phyloP scores from a whole-genome alignment of 2,113 vertebrate species.

The Tamias sibiricus region DNA sequence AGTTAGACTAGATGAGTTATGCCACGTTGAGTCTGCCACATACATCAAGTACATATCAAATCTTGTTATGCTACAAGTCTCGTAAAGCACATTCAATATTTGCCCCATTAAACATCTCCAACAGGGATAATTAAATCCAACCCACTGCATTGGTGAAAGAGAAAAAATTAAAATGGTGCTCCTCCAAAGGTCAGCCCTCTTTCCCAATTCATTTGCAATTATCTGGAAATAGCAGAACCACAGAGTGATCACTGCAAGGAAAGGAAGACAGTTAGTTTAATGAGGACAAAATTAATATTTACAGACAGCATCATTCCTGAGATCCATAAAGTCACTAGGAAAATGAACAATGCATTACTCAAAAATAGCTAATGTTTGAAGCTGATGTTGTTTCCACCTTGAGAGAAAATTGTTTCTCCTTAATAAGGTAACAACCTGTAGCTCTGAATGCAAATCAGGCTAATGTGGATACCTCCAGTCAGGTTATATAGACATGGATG shows the following conservation, averaged over 20 bases:
- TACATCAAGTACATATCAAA: not conserved
- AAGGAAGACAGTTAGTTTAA: not conserved
- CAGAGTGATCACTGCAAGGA: conserved; percentile 23
- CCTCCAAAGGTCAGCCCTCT: conserved; percentile 17
- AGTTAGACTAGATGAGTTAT: not conserved
- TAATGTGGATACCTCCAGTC: not conserved
- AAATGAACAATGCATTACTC: not conserved
- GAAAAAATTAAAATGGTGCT: conserved; percentile 17
- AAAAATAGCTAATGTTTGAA: conserved; percentile 34
- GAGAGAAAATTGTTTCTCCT: conserved; percentile 51
- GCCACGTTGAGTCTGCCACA: not conserved
- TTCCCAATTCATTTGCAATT: conserved; percentile 44
- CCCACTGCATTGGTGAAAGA: not conserved
- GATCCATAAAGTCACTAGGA: not conserved
- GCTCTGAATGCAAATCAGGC: conserved; percentile 52
- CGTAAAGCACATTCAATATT: not conserved
- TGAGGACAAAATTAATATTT: not conserved
- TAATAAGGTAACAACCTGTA: conserved; percentile 50
- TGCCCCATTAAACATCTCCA: not conserved
- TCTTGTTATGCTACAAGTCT: not conserved
- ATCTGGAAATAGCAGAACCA: conserved; percentile 33
- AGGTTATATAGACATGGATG: conserved; percentile 32
- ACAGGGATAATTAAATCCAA: not conserved
- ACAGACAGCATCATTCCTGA: not conserved
- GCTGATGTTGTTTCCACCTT: not conserved